These are phyloP conservation scores for Polydrusus tereticollis DNA, from an alignment of 2,888 invertebrate genomes.

Conservation along the genomic window DNA sequence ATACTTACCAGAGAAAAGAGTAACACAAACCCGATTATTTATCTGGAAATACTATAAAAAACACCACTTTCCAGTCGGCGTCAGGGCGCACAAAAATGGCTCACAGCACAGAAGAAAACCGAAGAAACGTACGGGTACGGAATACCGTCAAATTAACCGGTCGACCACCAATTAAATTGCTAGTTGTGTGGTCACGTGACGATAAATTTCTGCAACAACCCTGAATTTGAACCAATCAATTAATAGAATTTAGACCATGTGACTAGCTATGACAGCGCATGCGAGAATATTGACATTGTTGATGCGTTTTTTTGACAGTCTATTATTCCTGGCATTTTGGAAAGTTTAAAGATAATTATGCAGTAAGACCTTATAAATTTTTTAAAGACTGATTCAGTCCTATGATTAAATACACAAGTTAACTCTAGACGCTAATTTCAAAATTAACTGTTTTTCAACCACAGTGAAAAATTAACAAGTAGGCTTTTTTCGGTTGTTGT, in stretches of 20 bases:
- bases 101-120: not conserved
- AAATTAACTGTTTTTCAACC: no score
- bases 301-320: no score
- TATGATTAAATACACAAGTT: not conserved
- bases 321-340: not conserved
- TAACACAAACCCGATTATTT: not conserved
- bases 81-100: constrained; percentile 20
- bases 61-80: constrained; percentile 1
- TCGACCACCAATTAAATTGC: not conserved
- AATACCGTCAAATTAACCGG: constrained; percentile 15
- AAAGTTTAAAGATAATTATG: not conserved
- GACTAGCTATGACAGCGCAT: constrained; percentile 15
- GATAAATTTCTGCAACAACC: not conserved
- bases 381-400: not conserved
- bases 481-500: no score
- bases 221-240: constrained; percentile 2
- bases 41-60: not conserved
- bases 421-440: no score
- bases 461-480: no score
- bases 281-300: constrained; percentile 2
- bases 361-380: not conserved
- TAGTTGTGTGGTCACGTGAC: not conserved
- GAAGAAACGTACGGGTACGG: constrained; percentile 1
- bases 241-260: not conserved
- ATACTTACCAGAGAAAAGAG: not conserved